These are phyloP conservation scores for Epinephelus awoara DNA, from an alignment of 2,797 vertebrate genomes.

Conservation along the genomic window DNA sequence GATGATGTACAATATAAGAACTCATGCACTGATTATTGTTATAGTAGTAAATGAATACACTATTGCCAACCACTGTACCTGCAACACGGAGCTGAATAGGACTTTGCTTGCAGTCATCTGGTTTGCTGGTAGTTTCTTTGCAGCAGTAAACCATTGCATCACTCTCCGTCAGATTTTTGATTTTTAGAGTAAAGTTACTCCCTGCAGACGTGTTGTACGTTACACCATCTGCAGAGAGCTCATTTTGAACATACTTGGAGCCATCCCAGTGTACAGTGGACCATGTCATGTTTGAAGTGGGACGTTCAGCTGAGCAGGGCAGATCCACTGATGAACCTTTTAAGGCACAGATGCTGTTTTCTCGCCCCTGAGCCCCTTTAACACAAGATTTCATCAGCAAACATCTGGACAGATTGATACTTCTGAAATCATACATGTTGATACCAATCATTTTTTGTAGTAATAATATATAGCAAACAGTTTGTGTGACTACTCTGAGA, in stretches of 20 bases:
- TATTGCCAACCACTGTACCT: neutral
- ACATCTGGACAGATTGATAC: neutral
- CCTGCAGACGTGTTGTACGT: neutral
- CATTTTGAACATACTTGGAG: too few species aligned
- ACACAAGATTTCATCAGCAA: neutral
- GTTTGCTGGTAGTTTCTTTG: neutral
- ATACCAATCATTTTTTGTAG: too few species aligned
- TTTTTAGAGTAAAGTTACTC: neutral
- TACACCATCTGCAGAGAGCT: neutral
- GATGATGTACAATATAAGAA: too few species aligned
- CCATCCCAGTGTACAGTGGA: neutral
- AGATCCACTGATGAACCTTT: conserved; percentile 25
- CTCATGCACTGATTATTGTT: neutral
- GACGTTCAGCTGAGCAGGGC: neutral
- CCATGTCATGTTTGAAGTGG: neutral
- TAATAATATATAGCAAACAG: neutral
- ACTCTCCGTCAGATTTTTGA: neutral
- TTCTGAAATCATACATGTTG: too few species aligned
- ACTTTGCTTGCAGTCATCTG: neutral
- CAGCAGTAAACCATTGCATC: conserved; percentile 10
- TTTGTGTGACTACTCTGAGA: neutral
- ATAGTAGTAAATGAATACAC: neutral
- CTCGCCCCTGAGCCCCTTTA: neutral
- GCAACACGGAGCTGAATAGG: conserved; percentile 1
- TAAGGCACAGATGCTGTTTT: neutral